Evolutionary conservation across 2,113 vertebrate genomes (phyloP).

Genomic region (Pao palembangensis): DNA sequence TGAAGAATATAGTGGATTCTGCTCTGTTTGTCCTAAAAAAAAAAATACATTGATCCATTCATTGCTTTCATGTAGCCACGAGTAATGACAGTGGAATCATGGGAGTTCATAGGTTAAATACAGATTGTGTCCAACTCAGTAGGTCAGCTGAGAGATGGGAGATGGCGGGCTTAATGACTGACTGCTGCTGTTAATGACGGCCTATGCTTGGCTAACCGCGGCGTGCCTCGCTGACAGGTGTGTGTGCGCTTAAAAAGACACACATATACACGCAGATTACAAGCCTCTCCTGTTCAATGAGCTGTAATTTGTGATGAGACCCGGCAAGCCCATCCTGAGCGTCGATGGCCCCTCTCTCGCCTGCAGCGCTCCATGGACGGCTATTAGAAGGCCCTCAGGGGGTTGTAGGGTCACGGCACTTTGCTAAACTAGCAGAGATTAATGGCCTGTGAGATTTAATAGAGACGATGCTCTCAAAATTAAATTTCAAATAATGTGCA

Average conservation of each 20-base stretch:
- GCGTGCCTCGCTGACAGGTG: conserved; percentile 47
- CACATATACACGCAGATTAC: conserved; percentile 19
- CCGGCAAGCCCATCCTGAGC: conserved; percentile 42
- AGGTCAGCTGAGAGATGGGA: conserved; percentile 59
- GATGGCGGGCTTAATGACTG: conserved; percentile 70
- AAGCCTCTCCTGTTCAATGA: conserved; percentile 67
- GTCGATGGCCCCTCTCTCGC: conserved; percentile 39
- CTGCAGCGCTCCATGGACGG: conserved; percentile 74
- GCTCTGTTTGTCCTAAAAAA: background rate
- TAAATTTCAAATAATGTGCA: conserved; percentile 8
- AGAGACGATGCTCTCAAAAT: conserved; percentile 7
- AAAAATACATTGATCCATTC: conserved; percentile 1
- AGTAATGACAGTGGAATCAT: conserved; percentile 19
- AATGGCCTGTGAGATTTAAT: conserved; percentile 59
- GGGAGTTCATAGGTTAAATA: conserved; percentile 67
- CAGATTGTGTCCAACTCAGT: conserved; percentile 61
- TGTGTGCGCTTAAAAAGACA: conserved; percentile 4
- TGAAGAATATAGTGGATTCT: background rate
- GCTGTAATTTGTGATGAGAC: conserved; percentile 73
- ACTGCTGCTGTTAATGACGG: conserved; percentile 68
- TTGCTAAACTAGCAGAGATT: conserved; percentile 45
- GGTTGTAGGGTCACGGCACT: conserved; percentile 48
- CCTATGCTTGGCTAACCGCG: conserved; percentile 52
- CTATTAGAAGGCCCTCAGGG: conserved; percentile 64
- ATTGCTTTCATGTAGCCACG: conserved; percentile 14